Conservation (phyloP, 2,113 vertebrate species). For the Carollia perspicillata region DNA sequence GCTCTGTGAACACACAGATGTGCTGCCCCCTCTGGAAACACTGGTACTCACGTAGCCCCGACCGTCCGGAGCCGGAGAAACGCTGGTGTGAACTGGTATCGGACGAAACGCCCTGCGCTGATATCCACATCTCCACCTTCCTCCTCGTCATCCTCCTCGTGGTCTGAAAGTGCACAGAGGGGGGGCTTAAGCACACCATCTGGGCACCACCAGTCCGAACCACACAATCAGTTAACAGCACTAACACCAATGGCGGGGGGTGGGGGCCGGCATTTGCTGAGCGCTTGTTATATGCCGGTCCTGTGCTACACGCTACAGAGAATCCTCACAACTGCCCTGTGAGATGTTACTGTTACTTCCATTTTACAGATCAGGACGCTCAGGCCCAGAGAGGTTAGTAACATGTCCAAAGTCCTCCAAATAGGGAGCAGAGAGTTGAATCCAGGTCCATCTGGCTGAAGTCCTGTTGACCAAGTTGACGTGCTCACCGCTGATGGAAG, state of each 20-base stretch:
- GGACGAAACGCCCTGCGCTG: slow-evolving; percentile 95
- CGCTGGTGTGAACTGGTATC: slow-evolving; percentile 98
- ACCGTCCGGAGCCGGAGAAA: slow-evolving; percentile 95
- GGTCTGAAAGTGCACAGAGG: slow-evolving; percentile 79
- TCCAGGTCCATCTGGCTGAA: not conserved
- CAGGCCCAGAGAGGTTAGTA: not conserved
- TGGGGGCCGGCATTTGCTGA: not conserved
- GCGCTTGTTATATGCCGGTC: not conserved
- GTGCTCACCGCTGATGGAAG: not conserved
- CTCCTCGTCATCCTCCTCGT: slow-evolving; percentile 84
- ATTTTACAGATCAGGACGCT: not conserved
- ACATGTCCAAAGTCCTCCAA: not conserved
- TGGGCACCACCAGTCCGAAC: not conserved
- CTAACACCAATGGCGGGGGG: not conserved
- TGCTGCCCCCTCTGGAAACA: not conserved
- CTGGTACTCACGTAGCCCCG: slow-evolving; percentile 93
- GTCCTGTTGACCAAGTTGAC: not conserved
- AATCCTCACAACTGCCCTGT: not conserved
- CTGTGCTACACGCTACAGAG: not conserved
- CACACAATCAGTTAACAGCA: not conserved
- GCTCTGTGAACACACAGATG: not conserved
- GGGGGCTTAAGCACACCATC: not conserved
- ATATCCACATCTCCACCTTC: slow-evolving; percentile 86
- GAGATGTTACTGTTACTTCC: not conserved
- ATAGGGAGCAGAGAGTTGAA: not conserved